Percentiles rank a stretch among this genome's conserved stretches.
These are phyloP conservation scores for Conus ventricosus DNA, from an alignment of 1,140 invertebrate species.

Conservation along the genomic window DNA sequence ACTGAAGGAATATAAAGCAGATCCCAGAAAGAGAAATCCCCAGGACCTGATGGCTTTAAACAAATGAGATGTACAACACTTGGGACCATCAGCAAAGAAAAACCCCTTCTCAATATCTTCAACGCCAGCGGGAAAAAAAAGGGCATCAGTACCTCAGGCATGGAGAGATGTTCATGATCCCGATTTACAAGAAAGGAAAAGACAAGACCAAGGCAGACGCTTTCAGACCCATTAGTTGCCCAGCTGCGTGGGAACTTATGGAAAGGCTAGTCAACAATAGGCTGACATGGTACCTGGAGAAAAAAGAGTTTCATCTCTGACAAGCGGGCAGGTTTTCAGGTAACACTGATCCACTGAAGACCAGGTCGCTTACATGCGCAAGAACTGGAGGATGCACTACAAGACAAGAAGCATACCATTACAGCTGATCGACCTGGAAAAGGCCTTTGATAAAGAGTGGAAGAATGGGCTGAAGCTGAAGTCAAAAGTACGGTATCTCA, in stretches of 20 bases:
- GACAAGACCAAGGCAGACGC: background rate
- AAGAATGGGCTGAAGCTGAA: background rate
- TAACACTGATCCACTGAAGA: background rate
- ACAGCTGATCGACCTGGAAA: constrained; percentile 3
- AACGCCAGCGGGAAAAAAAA: constrained; percentile 36
- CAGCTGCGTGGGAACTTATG: constrained; percentile 38
- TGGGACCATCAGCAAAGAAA: background rate
- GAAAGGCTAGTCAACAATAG: constrained; percentile 17
- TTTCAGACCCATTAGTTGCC: constrained; percentile 39
- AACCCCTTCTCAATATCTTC: constrained; percentile 36
- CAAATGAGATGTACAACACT: constrained; percentile 35
- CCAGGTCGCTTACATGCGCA: constrained; percentile 4
- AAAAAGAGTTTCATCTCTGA: background rate
- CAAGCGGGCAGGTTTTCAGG: background rate
- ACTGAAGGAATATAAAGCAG: background rate
- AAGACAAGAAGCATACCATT: background rate
- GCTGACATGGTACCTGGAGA: constrained; percentile 13
- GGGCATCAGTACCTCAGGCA: background rate
- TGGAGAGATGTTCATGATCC: constrained; percentile 37
- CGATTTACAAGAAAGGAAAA: constrained; percentile 36
- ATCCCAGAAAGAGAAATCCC: background rate
- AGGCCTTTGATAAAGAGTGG: constrained; percentile 7
- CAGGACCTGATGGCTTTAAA: constrained; percentile 37
- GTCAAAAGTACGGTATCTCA: background rate
- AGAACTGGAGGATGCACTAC: background rate